Conservation (phyloP, 2,113 vertebrate genomes). For the Oenanthe oenanthe region DNA sequence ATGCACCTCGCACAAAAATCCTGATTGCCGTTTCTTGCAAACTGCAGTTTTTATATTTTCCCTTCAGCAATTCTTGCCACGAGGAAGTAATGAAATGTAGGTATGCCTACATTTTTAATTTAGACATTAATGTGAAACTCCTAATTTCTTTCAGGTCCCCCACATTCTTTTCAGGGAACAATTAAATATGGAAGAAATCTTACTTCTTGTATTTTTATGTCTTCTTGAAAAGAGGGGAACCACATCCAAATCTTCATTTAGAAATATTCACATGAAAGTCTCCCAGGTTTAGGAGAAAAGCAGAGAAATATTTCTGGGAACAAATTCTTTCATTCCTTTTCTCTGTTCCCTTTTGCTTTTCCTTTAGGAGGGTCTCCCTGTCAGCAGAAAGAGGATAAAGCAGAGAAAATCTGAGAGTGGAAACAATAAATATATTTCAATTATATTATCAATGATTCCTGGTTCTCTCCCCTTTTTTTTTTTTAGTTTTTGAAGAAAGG, state of each 20-base stretch:
- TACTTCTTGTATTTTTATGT: neutral
- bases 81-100: neutral
- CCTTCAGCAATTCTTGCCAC: neutral
- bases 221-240: neutral
- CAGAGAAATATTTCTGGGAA: neutral
- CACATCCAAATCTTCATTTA: neutral
- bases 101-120: neutral
- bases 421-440: neutral
- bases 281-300: neutral
- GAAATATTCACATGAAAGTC: neutral
- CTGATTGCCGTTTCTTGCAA: rapidly evolving
- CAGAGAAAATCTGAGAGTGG: neutral
- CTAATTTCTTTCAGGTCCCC: neutral
- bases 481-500: neutral
- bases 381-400: neutral
- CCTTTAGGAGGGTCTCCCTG: neutral
- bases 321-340: neutral
- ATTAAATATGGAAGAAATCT: neutral
- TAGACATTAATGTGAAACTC: neutral
- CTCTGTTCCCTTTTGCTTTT: neutral
- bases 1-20: neutral
- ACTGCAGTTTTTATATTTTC: neutral
- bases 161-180: neutral
- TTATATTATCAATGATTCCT: neutral
- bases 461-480: neutral